Base-by-base conservation (phyloP, 2,888 invertebrate genomes). In the Ophion obscuratus region DNA sequence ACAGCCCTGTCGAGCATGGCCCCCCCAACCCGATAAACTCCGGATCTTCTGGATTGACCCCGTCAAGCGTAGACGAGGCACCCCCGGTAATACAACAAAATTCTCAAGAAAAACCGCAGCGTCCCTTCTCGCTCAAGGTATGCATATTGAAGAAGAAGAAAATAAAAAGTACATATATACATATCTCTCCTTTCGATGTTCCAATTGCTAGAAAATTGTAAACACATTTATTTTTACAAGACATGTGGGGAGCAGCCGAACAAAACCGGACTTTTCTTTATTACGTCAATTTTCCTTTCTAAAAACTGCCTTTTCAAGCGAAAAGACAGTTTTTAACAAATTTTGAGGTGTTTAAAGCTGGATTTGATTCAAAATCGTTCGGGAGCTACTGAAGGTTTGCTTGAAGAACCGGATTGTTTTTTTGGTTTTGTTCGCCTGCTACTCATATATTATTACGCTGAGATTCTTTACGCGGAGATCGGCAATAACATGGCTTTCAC, bases 51-150 rank as follows among this genome's bases (percentile, higher is more conserved):
- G 93, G 90, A 88, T 92, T 92, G 84, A 90, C 92, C 88, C 91
- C 93, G 82, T 88, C 92, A 85, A 92, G 91, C 87, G 89, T 91
- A 88, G 89, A 91, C 86, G 92, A 92, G 91, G 89, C 91, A 88
- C 88, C 90, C 89, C 88, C 89, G 47, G 90, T 91, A 89, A 88
- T 90, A 89, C 94, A 93, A 92, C 94, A 92, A 90, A 91, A 91
- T 92, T 87, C 92, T 85, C 93, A 92, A 92, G 93, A 94, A 88
- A 95, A 95, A 94, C 95, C 95, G 88, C 95, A 95, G 93, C 95
- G 95, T 93, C 95, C 95, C 91, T 95, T 95, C 94, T 95, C 95
- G 89, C 94, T 95, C 91, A 95, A 95, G 96, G 96, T 95, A 95
- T 92, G 90, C 76, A 85, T 83, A 68, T 74, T 81, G n/a, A 44